A percentile compares a stretch with the other conserved stretches of the same genome.
These are phyloP conservation scores for Anneissia japonica DNA, from an alignment of 35 echinoderm and acorn worm species.

Conservation along the genomic window DNA sequence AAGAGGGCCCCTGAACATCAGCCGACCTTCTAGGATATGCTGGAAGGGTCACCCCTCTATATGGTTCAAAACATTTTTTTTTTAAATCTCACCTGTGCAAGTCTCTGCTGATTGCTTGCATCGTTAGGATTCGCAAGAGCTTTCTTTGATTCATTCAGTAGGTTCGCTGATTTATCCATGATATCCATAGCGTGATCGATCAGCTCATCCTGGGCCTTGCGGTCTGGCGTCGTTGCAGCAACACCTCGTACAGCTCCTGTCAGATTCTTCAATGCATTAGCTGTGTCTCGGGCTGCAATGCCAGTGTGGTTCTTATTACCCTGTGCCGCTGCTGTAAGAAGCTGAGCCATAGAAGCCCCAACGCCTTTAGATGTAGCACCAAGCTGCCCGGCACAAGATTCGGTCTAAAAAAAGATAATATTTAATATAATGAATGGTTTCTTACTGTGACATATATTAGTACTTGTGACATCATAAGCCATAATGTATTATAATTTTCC, in stretches of 20 bases:
- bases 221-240: slow-evolving; percentile 57
- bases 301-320: slow-evolving; percentile 95
- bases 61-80: too few relatives aligned
- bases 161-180: slow-evolving; percentile 72
- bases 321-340: slow-evolving; percentile 87
- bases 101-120: slow-evolving; percentile 74
- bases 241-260: slow-evolving; percentile 77
- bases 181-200: slow-evolving; percentile 80
- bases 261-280: slow-evolving; percentile 74
- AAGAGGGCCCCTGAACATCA: background rate
- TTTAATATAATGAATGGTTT: too few relatives aligned
- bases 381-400: slow-evolving; percentile 67
- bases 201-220: slow-evolving; percentile 43
- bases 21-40: background rate
- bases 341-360: slow-evolving; percentile 89
- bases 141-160: slow-evolving; percentile 83
- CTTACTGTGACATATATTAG: too few relatives aligned
- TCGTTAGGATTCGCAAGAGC: slow-evolving; percentile 75
- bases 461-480: too few relatives aligned
- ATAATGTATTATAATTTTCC: too few relatives aligned
- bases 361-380: slow-evolving; percentile 85
- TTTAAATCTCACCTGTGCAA: slow-evolving; percentile 95
- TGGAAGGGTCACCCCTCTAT: background rate
- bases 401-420: slow-evolving; percentile 38
- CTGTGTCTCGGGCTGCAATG: slow-evolving; percentile 89